Evolutionary conservation across 2,113 vertebrate species (phyloP), one percentile per base, ranked within the genome.

Genomic region (Chloropsis hardwickii): DNA sequence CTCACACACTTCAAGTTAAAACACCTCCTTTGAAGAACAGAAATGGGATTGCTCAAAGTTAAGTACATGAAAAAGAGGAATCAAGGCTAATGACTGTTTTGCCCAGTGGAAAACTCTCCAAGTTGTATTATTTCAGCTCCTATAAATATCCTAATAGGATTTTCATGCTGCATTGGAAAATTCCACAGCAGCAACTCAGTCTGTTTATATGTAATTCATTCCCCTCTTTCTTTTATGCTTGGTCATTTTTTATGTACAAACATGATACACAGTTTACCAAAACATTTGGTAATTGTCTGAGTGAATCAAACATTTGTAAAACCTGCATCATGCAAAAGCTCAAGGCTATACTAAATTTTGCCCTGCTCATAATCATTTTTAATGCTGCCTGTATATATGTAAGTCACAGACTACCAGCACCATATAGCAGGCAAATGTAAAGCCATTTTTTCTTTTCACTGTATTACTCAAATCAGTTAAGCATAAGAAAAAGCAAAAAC

Each of bases 161-260:
- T 95, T 95, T 92, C 89, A 88, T 92, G 93, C 79, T 93, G 87
- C 57, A 73, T n/a, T 77, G 87, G 87, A 96, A 95, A 95, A 94
- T 95, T 97, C 89, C 70, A 4, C 62, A 86, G 64, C 35, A 94
- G 58, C 11, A 2, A 31, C 42, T 77, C 39, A 69, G 60, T 54
- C 58, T 88, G 16, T 92, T 82, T 35, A 65, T 28, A 77, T 0
- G 6, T 69, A 80, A 91, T 76, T 85, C 57, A 39, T 67, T 29
- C 9, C 9, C 12, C 10, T 17, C 28, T 61, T 81, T 78, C 65
- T 70, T 91, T 86, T 81, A 44, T 65, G 50, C n/a, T 24, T 83
- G 66, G 50, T 77, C 70, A 95, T 90, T 91, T 90, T 78, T 57
- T 58, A 27, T 54, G 31, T 77, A 56, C 22, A 85, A 95, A 79